phyloP scores from a whole-genome alignment of 2,113 vertebrate genomes.

The Amblyornis subalaris region DNA sequence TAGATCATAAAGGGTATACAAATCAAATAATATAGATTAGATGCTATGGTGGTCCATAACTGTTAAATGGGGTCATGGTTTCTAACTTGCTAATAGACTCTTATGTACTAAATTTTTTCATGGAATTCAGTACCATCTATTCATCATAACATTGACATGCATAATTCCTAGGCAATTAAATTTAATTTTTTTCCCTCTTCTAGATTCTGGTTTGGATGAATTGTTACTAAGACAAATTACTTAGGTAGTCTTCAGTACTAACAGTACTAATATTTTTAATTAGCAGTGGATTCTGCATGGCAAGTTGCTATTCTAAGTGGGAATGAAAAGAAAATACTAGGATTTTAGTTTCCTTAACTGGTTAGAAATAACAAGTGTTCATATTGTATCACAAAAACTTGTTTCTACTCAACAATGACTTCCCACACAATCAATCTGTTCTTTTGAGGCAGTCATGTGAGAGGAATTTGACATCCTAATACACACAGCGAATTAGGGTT shows the following conservation, averaged over 20 bases:
- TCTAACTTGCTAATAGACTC: constrained; percentile 78
- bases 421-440: not conserved
- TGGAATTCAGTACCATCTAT: constrained; percentile 58
- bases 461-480: not conserved
- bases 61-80: constrained; percentile 80
- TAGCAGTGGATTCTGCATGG: not conserved
- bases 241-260: not conserved
- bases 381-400: not conserved
- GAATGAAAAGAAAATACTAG: not conserved
- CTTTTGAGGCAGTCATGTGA: not conserved
- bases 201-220: not conserved
- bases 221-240: not conserved
- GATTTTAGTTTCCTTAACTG: not conserved
- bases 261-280: not conserved
- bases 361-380: not conserved
- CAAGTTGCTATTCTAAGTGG: not conserved
- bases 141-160: constrained; percentile 6
- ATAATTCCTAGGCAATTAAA: not conserved
- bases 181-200: not conserved
- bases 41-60: constrained; percentile 76
- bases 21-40: constrained; percentile 89
- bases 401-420: not conserved
- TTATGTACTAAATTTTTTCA: constrained; percentile 76
- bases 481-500: not conserved
- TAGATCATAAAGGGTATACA: constrained; percentile 85